Evolutionary conservation across 2,113 vertebrate genomes (phyloP).

Genomic region (Picathartes gymnocephalus): DNA sequence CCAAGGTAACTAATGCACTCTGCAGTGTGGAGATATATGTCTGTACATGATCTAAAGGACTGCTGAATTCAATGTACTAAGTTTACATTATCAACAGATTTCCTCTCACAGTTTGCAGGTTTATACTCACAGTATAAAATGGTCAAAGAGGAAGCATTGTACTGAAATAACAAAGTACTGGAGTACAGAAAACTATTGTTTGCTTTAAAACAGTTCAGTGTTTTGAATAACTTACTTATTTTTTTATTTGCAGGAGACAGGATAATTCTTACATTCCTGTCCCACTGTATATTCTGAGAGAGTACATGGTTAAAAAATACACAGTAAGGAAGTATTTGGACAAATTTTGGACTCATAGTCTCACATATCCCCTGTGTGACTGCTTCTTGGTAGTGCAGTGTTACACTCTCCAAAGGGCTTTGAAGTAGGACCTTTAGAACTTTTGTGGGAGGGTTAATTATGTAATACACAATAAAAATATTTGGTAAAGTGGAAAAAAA

Average conservation of each 20-base stretch:
- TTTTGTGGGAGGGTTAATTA: not conserved
- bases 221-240: not conserved
- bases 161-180: not conserved
- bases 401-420: not conserved
- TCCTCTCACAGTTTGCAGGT: not conserved
- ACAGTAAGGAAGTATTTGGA: not conserved
- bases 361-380: conserved; percentile 44
- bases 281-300: not conserved
- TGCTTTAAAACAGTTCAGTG: not conserved
- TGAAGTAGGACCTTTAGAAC: not conserved
- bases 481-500: conserved; percentile 34
- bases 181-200: not conserved
- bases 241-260: not conserved
- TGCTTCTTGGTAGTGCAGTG: conserved; percentile 27
- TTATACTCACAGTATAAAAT: not conserved
- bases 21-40: not conserved
- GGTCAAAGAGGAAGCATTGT: not conserved
- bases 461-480: conserved; percentile 52
- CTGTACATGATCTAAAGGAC: not conserved
- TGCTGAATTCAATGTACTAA: not conserved
- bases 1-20: not conserved
- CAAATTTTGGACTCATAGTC: not conserved
- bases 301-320: not conserved
- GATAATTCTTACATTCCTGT: not conserved
- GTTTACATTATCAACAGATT: not conserved